phyloP scores from a whole-genome alignment of 64 coral and sea anemone species.

The Pocillopora damicornis region DNA sequence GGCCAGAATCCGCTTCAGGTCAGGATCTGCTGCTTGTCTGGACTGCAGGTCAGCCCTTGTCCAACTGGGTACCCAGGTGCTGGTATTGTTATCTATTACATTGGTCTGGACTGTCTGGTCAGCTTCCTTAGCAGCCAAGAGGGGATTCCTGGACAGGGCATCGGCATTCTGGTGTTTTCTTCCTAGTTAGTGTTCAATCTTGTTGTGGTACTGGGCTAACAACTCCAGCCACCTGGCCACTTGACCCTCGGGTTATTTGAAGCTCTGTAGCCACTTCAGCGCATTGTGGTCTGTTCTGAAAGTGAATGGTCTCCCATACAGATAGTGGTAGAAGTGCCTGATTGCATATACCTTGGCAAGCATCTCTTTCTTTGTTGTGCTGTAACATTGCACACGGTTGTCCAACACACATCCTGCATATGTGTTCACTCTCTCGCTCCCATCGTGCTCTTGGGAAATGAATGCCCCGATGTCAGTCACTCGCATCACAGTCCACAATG shows the following conservation, averaged over 20 bases:
- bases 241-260: conserved; percentile 29
- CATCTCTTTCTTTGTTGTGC: conserved; percentile 20
- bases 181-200: conserved; percentile 14
- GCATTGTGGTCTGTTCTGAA: conserved; percentile 41
- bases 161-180: conserved; percentile 43
- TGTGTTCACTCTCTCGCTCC: conserved; percentile 10
- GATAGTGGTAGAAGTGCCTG: conserved; percentile 30
- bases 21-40: background rate
- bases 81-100: background rate
- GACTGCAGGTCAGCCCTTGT: background rate
- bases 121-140: background rate
- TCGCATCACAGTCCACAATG: conserved; percentile 15
- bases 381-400: background rate
- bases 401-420: conserved; percentile 18
- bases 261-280: conserved; percentile 36
- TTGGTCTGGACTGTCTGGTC: background rate
- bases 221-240: conserved; percentile 23
- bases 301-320: conserved; percentile 19
- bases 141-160: conserved; percentile 15
- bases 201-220: conserved; percentile 18
- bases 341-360: conserved; percentile 36
- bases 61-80: background rate
- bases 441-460: background rate
- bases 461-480: background rate
- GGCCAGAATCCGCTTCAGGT: background rate